A percentile compares a stretch with the other conserved stretches of the same genome.
These are phyloP conservation scores for Scaptodrosophila lebanonensis DNA, from an alignment of 1,140 invertebrate genomes.

Conservation along the genomic window DNA sequence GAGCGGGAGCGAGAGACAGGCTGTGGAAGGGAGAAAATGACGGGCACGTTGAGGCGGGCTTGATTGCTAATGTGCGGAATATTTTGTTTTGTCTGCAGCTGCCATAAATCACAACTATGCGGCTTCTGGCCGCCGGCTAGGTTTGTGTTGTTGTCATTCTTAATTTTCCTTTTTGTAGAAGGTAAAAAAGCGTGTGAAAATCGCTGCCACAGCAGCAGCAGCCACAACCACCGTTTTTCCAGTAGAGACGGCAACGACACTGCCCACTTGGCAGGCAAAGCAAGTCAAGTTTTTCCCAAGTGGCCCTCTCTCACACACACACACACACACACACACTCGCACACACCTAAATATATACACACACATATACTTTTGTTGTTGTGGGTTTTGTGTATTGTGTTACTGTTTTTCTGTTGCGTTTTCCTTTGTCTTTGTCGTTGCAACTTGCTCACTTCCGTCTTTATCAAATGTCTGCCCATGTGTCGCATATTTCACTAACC, in stretches of 20 bases:
- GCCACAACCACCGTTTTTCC: conserved; percentile 64
- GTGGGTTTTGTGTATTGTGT: conserved; percentile 25
- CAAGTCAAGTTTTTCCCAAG: conserved; percentile 66
- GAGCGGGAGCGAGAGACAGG: conserved; percentile 27
- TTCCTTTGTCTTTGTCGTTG: conserved; percentile 53
- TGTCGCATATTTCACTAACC: neutral
- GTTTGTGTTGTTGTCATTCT: conserved; percentile 13
- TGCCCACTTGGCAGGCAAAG: too few relatives aligned
- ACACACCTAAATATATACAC: neutral
- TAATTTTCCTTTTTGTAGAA: neutral
- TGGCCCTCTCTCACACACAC: neutral
- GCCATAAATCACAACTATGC: conserved; percentile 36
- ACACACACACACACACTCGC: neutral
- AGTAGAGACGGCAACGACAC: conserved; percentile 4
- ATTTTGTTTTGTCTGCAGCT: conserved; percentile 19
- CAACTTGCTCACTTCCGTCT: conserved; percentile 56
- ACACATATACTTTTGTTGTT: too few relatives aligned
- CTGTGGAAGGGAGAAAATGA: too few relatives aligned
- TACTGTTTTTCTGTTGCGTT: conserved; percentile 46
- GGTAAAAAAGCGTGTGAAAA: conserved; percentile 58
- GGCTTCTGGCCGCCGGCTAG: conserved; percentile 26
- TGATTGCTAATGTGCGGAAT: conserved; percentile 2
- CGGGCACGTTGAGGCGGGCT: neutral
- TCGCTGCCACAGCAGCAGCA: conserved; percentile 45
- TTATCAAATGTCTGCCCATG: conserved; percentile 41